Evolutionary conservation across 2,888 invertebrate species (phyloP).

Genomic region (Cantharis lateralis): DNA sequence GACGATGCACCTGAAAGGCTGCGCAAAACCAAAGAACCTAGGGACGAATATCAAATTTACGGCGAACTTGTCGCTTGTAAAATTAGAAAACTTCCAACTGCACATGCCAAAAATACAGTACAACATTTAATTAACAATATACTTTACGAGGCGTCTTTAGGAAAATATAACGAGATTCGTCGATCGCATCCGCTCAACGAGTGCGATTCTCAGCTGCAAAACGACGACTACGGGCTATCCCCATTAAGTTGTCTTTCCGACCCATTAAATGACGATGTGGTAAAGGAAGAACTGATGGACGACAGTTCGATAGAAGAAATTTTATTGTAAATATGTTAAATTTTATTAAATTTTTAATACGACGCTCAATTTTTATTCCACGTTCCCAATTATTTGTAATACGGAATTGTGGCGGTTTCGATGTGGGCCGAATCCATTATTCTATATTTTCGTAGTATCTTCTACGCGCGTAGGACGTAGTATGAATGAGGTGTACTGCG

Average conservation of each 20-base stretch:
- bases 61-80: neutral
- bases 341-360: neutral
- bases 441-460: constrained; percentile 22
- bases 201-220: neutral
- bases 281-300: neutral
- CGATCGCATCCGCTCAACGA: neutral
- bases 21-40: neutral
- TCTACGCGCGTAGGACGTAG: constrained; percentile 18
- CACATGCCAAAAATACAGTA: neutral
- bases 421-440: constrained; percentile 19
- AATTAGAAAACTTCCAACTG: neutral
- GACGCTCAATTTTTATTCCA: neutral
- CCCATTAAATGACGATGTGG: neutral
- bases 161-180: neutral
- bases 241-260: neutral
- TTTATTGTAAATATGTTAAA: neutral
- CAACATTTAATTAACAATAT: constrained; percentile 4
- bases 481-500: constrained; percentile 24
- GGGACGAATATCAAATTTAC: neutral
- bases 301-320: neutral
- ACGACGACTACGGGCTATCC: neutral
- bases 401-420: neutral
- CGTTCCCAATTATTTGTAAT: neutral
- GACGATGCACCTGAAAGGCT: neutral
- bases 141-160: neutral